Base-by-base conservation (phyloP, 2,797 vertebrate species). In the Paratrypauchen microcephalus region DNA sequence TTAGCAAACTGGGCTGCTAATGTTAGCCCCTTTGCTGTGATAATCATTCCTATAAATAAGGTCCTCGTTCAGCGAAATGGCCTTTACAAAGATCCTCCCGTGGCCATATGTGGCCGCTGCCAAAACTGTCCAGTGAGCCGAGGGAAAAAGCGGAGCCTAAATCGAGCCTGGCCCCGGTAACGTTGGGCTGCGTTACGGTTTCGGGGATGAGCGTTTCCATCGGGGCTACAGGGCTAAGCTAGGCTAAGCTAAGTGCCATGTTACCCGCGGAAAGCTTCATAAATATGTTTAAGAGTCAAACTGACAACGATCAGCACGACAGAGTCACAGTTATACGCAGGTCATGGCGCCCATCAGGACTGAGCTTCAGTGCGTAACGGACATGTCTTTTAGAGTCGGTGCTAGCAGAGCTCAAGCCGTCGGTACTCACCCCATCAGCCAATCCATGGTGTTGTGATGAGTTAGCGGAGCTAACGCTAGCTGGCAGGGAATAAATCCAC, bases 401-500 rank as follows among this genome's bases (percentile, higher is more conserved):
- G 28, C 79, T 83, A 86, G 74, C 78, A 72, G 69, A 52, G 74
- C 58, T 70, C 26, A 77, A 81, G 86, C 86, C 2, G 83, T 81
- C 85, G 3, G 85, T 86, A 93, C 96, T 97, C 91, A 96, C 96
- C 96, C 96, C 96, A 98, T 97, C 28, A 97, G 92, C 96, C 96
- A 98, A 82, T 97, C 96, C 96, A 97, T 97, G 94, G 75, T 88
- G 93, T 85, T 83, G 82, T 57, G 65, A 70, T 81, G 9, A 72
- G 86, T 77, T 82, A 84, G 84, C 87, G 75, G 9, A 68, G 91
- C 88, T 89, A 85, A 76, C 79, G 87, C 70, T 89, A 89, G 87
- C 87, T 78, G 86, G 85, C 86, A 87, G 88, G 77, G 86, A 88
- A 89, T 87, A 87, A 91, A 87, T 84, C 89, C 90, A 86, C 89